Conservation (phyloP, 2,113 vertebrate species). For the Theristicus caerulescens region DNA sequence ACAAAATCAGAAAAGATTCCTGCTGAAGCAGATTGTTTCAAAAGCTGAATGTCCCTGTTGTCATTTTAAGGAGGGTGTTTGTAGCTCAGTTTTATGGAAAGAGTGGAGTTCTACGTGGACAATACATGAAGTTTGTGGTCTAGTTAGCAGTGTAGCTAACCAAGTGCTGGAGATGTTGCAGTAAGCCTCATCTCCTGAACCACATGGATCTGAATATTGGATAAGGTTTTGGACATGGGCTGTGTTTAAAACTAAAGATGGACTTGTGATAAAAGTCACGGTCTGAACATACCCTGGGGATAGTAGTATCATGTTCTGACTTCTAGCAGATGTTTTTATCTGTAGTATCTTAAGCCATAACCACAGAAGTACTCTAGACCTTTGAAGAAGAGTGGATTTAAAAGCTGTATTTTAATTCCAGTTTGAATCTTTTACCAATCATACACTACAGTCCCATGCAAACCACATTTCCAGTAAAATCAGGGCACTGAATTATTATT, state of each 20-base stretch:
- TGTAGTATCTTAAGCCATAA: background rate
- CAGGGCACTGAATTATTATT: background rate
- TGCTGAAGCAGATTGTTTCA: background rate
- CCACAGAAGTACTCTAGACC: background rate
- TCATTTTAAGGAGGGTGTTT: background rate
- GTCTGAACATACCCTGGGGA: background rate
- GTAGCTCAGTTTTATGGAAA: background rate
- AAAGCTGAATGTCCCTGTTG: background rate
- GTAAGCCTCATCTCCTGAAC: background rate
- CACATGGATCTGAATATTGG: background rate
- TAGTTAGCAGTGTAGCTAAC: background rate
- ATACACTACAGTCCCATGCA: background rate
- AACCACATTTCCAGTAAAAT: background rate
- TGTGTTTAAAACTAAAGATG: background rate
- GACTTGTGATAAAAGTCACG: background rate
- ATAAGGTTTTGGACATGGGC: background rate
- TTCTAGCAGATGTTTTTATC: background rate
- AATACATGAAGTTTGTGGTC: background rate
- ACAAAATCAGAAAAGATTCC: background rate
- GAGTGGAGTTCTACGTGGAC: background rate
- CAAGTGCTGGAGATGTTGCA: background rate
- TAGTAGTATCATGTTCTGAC: background rate
- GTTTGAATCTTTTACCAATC: background rate
- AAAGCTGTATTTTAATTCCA: background rate
- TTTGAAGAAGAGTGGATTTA: background rate